Evolutionary conservation across 2,888 invertebrate species (phyloP), one percentile per base, ranked within the genome.

Genomic region (Antheraea assamensis): DNA sequence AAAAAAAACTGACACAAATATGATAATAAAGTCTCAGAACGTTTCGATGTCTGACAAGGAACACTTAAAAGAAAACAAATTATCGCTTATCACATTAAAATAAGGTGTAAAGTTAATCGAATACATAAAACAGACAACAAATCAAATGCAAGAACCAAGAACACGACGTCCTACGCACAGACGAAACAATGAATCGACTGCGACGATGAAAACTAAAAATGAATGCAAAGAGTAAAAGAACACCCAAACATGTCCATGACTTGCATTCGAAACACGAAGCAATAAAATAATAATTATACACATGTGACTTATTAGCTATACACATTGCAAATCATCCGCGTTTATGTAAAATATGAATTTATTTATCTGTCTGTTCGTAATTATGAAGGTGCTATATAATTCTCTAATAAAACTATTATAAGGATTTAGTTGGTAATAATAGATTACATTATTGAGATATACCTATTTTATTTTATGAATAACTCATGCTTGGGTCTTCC

Each of bases 241-340:
- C 86, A 89, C 86, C 90, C 87, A 89, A 90, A 89, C 88, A 89
- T 86, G 88, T 81, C 85, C 90, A 90, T 92, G 90, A 90, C 90
- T 91, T 87, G 92, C 90, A 89, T 91, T 90, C 91, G 88, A 83
- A 90, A 42, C 88, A 82, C 88, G 86, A 82, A 81, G 87, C 92
- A 92, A 92, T 93, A 93, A 93, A 93, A 93, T 92, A 92, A 93
- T 93, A 93, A 94, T 94, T 93, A 92, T 92, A 93, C 92, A 90
- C 92, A 91, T 92, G 91, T 91, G 92, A 93, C 92, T 92, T 93
- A 93, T 93, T 93, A 93, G 89, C 89, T 86, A 81, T 88, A 89
- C 61, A 64, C 61, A 64, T 30, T 64, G 61, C 61, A 64, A 64
- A 64, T 64, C 27, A 64, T 64, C 27, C 30, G 30, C 30, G 30